These are phyloP conservation scores for Hyphantria cunea DNA, from an alignment of 1,140 invertebrate genomes.

Conservation along the genomic window DNA sequence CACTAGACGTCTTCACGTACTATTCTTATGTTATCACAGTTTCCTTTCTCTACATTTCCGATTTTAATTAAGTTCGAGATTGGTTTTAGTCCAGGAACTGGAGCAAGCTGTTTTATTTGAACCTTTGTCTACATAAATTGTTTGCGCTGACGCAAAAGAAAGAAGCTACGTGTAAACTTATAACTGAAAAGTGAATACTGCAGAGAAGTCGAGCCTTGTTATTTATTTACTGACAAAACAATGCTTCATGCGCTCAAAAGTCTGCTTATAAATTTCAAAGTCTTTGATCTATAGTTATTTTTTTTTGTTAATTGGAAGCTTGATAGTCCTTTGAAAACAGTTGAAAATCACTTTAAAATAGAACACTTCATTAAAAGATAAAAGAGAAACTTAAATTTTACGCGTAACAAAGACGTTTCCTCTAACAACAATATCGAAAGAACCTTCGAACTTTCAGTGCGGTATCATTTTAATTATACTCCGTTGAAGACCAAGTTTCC, in stretches of 20 bases:
- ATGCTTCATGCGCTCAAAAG: too few relatives aligned
- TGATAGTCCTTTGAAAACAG: constrained; percentile 17
- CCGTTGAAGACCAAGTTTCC: constrained; percentile 17
- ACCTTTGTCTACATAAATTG: neutral
- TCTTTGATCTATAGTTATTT: constrained; percentile 21
- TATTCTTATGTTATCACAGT: too few relatives aligned
- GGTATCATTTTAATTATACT: constrained; percentile 28
- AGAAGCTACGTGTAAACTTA: too few relatives aligned
- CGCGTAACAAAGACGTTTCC: constrained; percentile 24
- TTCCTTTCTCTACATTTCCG: too few relatives aligned
- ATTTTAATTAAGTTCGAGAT: too few relatives aligned
- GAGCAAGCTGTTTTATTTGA: neutral
- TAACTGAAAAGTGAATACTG: too few relatives aligned
- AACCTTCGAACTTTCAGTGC: constrained; percentile 24
- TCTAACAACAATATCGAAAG: constrained; percentile 23
- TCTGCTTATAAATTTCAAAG: too few relatives aligned
- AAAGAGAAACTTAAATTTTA: constrained; percentile 33
- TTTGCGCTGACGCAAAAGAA: too few relatives aligned
- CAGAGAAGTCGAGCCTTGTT: too few relatives aligned
- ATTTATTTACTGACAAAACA: too few relatives aligned
- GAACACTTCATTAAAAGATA: constrained; percentile 40
- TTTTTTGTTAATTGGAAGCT: constrained; percentile 16
- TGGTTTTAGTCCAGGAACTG: too few relatives aligned
- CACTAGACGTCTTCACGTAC: too few relatives aligned
- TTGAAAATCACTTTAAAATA: constrained; percentile 6